Conservation (phyloP, 2,888 invertebrate species). For the Cephus spinipes region DNA sequence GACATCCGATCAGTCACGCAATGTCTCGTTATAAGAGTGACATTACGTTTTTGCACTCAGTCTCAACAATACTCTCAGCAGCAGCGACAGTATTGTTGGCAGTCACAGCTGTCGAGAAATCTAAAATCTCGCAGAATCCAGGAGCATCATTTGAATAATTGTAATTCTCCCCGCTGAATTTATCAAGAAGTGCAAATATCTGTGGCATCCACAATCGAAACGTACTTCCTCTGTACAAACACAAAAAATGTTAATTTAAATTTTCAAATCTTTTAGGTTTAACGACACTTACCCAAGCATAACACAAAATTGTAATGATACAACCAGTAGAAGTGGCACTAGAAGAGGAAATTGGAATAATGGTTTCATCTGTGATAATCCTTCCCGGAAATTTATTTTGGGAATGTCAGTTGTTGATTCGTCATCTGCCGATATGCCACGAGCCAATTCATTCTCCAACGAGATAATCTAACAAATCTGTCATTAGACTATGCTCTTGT, state of each 20-base stretch:
- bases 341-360: constrained; percentile 75
- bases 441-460: constrained; percentile 23
- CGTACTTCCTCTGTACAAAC: constrained; percentile 76
- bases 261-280: constrained; percentile 1
- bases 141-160: constrained; percentile 33
- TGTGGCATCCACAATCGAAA: constrained; percentile 90
- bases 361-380: constrained; percentile 74
- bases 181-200: constrained; percentile 73
- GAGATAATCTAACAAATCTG: constrained; percentile 18
- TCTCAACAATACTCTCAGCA: not conserved
- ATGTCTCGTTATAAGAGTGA: not conserved
- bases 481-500: not conserved
- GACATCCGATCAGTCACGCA: not conserved
- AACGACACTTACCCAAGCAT: constrained; percentile 71
- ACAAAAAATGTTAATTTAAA: constrained; percentile 19
- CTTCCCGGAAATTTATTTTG: constrained; percentile 69
- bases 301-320: constrained; percentile 74
- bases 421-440: constrained; percentile 53
- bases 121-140: constrained; percentile 55
- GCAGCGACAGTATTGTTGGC: not conserved
- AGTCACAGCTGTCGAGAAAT: constrained; percentile 24
- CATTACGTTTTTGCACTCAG: not conserved
- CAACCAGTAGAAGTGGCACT: constrained; percentile 73
- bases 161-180: constrained; percentile 28
- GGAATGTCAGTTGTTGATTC: constrained; percentile 60